phyloP scores from a whole-genome alignment of 23 tunicate species.

The Botrylloides violaceus region DNA sequence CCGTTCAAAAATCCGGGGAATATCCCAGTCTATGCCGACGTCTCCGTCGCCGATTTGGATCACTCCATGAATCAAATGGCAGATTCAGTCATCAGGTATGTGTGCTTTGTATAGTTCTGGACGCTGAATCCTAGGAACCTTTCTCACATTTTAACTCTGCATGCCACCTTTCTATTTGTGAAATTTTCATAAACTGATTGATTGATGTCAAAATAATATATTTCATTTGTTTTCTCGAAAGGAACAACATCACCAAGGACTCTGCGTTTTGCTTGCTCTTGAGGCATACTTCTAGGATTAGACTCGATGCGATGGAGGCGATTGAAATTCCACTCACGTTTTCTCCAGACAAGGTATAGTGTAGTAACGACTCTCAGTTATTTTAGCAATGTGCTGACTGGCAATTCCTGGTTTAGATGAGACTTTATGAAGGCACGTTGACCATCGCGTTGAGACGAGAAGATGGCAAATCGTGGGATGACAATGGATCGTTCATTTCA shows the following conservation, averaged over 20 bases:
- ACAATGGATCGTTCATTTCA: conserved; percentile 14
- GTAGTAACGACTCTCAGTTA: background rate
- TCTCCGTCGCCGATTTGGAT: conserved; percentile 48
- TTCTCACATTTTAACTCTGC: no score
- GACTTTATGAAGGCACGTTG: conserved; percentile 41
- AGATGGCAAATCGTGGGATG: conserved; percentile 73
- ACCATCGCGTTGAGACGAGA: conserved; percentile 57
- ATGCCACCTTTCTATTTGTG: no score
- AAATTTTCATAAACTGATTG: no score
- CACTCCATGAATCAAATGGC: conserved; percentile 55
- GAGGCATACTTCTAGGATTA: conserved; percentile 47
- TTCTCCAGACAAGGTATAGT: conserved; percentile 69
- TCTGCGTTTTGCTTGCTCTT: conserved; percentile 72
- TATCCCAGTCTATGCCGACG: conserved; percentile 53
- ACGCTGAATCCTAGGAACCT: background rate
- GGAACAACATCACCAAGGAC: conserved; percentile 72
- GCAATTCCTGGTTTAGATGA: conserved; percentile 63
- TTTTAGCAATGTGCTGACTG: background rate
- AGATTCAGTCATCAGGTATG: conserved; percentile 59
- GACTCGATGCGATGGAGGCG: conserved; percentile 38
- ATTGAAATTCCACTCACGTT: conserved; percentile 83
- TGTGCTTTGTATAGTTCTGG: background rate
- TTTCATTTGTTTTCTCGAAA: background rate
- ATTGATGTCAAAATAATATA: no score
- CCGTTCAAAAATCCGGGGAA: conserved; percentile 84